A percentile compares a stretch with the other conserved stretches of the same genome.
Conservation (phyloP, 1,140 invertebrate genomes). For the Heterodera schachtii region DNA sequence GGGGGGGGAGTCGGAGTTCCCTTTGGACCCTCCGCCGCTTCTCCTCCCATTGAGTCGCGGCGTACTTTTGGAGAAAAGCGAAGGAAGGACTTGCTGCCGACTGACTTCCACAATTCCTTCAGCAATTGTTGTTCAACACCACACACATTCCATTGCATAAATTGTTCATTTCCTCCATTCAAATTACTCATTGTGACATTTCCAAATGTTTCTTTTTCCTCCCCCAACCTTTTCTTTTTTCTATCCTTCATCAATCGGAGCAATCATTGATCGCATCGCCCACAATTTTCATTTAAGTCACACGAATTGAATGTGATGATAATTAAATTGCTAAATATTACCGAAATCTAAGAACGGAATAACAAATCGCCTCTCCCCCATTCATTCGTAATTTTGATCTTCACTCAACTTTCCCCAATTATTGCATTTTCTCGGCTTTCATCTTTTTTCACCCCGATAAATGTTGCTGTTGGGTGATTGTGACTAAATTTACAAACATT, state of each 20-base stretch:
- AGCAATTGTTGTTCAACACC: neutral
- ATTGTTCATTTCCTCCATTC: neutral
- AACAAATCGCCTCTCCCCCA: neutral
- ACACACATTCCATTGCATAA: constrained; percentile 13
- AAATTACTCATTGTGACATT: neutral
- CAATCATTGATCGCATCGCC: neutral
- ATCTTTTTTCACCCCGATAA: too few species aligned
- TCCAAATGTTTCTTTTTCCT: neutral
- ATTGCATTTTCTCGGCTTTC: too few species aligned
- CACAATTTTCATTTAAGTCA: neutral
- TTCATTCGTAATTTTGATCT: neutral
- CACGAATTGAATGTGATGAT: neutral
- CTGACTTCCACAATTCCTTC: neutral
- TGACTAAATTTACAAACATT: too few species aligned
- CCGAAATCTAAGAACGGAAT: neutral
- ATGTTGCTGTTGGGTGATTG: too few species aligned
- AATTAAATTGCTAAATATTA: neutral
- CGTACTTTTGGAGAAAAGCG: neutral
- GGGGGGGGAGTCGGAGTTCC: neutral
- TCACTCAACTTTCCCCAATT: neutral
- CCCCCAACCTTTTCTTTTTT: neutral
- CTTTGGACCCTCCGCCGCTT: neutral
- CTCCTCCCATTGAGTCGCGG: neutral
- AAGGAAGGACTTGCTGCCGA: neutral
- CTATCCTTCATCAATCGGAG: neutral